Evolutionary conservation across 1,140 invertebrate genomes (phyloP).

Genomic region (Cylas formicarius): DNA sequence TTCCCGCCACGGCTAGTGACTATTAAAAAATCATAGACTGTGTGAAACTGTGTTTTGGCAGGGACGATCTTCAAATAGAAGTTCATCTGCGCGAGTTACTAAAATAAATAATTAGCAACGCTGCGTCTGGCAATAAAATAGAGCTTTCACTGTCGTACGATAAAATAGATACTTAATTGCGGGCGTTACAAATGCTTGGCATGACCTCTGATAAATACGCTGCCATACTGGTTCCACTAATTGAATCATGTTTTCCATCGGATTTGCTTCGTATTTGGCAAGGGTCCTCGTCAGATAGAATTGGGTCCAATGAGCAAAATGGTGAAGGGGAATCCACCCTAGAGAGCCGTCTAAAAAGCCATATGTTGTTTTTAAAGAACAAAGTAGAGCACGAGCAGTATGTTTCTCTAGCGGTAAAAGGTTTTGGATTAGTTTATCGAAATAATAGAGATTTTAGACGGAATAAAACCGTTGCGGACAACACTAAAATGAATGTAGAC

Average conservation of each 20-base stretch:
- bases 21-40: constrained; percentile 5
- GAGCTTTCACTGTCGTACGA: constrained; percentile 19
- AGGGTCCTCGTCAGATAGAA: no score
- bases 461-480: no score
- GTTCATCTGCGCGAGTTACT: constrained; percentile 31
- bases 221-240: constrained; percentile 35
- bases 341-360: no score
- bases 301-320: no score
- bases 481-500: no score
- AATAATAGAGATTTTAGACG: no score
- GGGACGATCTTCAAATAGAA: constrained; percentile 4
- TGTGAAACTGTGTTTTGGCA: neutral
- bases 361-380: no score
- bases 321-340: no score
- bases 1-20: constrained; percentile 1
- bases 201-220: constrained; percentile 36
- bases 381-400: no score
- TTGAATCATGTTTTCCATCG: constrained; percentile 35
- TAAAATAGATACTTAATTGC: constrained; percentile 25
- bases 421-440: no score
- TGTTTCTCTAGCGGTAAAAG: no score
- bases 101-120: constrained; percentile 16
- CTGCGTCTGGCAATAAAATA: constrained; percentile 5
- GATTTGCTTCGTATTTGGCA: constrained; percentile 33
- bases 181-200: constrained; percentile 35